Percentiles rank a stretch among this genome's conserved stretches.
phyloP scores from a whole-genome alignment of 23 tunicate genomes.

The Halocynthia roretzi region DNA sequence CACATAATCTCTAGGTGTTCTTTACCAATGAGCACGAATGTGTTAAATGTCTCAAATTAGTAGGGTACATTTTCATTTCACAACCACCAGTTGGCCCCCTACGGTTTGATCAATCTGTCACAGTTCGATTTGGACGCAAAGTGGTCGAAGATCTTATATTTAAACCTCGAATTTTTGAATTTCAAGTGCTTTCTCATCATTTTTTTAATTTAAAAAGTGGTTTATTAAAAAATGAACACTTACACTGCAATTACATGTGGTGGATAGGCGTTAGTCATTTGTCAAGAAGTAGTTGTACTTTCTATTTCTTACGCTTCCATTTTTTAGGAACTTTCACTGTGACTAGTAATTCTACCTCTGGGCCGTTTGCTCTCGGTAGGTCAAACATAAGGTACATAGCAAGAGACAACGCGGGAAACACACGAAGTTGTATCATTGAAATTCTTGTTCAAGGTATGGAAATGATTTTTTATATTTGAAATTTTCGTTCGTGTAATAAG shows the following conservation, averaged over 20 bases:
- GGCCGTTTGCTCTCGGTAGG: conserved; percentile 61
- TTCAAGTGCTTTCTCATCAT: background rate
- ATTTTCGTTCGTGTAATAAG: background rate
- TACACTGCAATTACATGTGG: background rate
- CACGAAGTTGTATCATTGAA: conserved; percentile 59
- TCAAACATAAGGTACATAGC: conserved; percentile 49
- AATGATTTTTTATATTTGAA: background rate
- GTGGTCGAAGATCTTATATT: no score
- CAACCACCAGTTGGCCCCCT: no score
- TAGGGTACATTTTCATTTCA: no score
- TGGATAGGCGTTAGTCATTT: background rate
- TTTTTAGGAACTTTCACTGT: conserved; percentile 38
- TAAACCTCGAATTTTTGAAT: no score
- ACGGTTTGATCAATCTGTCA: no score
- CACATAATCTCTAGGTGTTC: no score
- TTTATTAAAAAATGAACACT: background rate
- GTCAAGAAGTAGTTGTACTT: background rate
- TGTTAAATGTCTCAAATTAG: no score
- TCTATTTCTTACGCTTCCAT: no score
- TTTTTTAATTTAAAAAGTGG: background rate
- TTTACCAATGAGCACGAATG: no score
- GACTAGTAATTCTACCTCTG: conserved; percentile 36
- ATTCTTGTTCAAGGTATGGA: conserved; percentile 74
- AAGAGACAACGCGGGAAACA: conserved; percentile 61
- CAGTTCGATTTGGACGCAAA: no score